Conservation (phyloP, 1,140 invertebrate species). For the Drosophila rufa region DNA sequence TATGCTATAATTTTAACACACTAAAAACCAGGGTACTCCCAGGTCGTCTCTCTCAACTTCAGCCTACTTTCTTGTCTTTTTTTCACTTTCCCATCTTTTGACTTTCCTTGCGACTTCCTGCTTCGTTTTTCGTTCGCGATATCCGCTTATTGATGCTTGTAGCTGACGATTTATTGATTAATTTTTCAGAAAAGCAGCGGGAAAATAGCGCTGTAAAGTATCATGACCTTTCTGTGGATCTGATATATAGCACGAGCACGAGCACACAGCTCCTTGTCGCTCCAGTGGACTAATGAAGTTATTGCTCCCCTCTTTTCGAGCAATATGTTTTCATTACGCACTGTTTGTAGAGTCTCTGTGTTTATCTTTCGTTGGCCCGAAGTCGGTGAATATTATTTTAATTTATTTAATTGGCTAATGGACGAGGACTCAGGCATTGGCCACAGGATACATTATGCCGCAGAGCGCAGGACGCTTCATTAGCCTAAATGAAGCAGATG, state of each 20-base stretch:
- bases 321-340: conserved; percentile 77
- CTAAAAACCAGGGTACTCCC: background rate
- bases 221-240: conserved; percentile 20
- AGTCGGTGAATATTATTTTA: conserved; percentile 72
- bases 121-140: conserved; percentile 7
- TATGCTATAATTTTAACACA: background rate
- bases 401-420: conserved; percentile 75
- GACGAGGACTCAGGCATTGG: conserved; percentile 41
- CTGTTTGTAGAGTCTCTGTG: conserved; percentile 26
- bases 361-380: conserved; percentile 29
- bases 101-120: conserved; percentile 41
- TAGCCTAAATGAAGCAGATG: conserved; percentile 56
- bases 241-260: conserved; percentile 30
- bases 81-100: conserved; percentile 56
- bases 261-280: conserved; percentile 53
- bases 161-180: conserved; percentile 76
- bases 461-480: conserved; percentile 48
- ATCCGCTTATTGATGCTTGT: conserved; percentile 74
- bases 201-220: conserved; percentile 6
- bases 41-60: background rate
- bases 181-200: conserved; percentile 14
- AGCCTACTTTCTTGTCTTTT: conserved; percentile 49
- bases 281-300: conserved; percentile 72
- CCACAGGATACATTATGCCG: conserved; percentile 27
- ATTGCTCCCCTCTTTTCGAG: conserved; percentile 48